Conservation (phyloP, 2,797 vertebrate genomes). For the Chromobotia macracanthus region DNA sequence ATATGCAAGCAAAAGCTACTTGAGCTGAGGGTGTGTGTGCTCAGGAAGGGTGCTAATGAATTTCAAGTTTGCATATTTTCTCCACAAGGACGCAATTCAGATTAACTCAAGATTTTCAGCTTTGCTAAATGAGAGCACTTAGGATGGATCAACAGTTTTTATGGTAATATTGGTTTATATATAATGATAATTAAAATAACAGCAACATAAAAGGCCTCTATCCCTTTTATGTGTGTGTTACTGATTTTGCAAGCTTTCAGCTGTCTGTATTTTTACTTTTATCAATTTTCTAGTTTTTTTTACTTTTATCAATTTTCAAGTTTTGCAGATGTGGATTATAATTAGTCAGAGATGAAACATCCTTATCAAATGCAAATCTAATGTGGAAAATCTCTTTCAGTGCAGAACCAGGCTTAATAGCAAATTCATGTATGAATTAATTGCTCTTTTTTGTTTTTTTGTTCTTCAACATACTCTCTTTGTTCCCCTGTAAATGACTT, state of each 20-base stretch:
- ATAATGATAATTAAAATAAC: constrained; percentile 38
- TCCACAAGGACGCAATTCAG: constrained; percentile 20
- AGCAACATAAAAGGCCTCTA: constrained; percentile 32
- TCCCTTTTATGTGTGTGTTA: constrained; percentile 18
- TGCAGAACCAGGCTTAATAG: constrained; percentile 10
- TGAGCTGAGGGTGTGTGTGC: neutral
- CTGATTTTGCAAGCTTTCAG: constrained; percentile 13
- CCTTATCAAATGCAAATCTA: constrained; percentile 25
- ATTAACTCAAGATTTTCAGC: constrained; percentile 44
- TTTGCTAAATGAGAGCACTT: constrained; percentile 33
- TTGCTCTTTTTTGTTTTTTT: neutral
- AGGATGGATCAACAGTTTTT: constrained; percentile 42
- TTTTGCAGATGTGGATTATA: constrained; percentile 27
- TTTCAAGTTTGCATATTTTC: constrained; percentile 26
- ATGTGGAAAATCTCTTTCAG: constrained; percentile 33
- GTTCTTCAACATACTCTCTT: neutral
- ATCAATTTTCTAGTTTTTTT: constrained; percentile 36
- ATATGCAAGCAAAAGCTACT: constrained; percentile 21
- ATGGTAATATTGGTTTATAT: constrained; percentile 38
- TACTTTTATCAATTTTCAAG: constrained; percentile 22
- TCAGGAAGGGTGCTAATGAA: constrained; percentile 31
- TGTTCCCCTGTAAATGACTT: constrained; percentile 17
- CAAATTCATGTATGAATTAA: constrained; percentile 18
- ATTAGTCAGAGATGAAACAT: constrained; percentile 34
- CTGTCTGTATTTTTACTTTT: constrained; percentile 13